Percentiles rank a stretch among this genome's conserved stretches.
phyloP scores from a whole-genome alignment of 2,113 vertebrate genomes.

The Pholis gunnellus region DNA sequence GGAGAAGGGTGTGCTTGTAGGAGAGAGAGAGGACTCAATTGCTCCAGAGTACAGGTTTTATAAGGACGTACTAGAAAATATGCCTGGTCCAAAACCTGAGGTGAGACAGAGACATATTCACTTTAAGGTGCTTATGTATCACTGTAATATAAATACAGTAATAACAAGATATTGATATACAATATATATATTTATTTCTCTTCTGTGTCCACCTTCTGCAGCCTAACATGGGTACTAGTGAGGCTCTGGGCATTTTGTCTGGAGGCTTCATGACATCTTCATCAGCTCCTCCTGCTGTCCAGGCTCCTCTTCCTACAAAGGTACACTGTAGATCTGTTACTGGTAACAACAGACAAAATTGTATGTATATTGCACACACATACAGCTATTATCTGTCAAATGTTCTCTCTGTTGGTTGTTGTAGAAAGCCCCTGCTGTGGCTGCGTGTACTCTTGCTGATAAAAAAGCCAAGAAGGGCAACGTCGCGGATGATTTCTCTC shows the following conservation, averaged over 20 bases:
- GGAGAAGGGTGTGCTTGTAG: slow-evolving; percentile 76
- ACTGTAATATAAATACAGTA: neutral
- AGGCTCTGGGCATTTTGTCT: slow-evolving; percentile 77
- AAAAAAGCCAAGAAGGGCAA: slow-evolving; percentile 65
- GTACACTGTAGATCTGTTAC: slow-evolving; percentile 11
- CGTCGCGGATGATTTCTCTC: slow-evolving; percentile 52
- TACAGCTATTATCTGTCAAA: neutral
- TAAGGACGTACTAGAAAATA: slow-evolving; percentile 59
- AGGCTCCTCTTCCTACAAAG: slow-evolving; percentile 49
- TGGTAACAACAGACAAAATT: neutral
- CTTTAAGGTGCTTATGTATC: neutral
- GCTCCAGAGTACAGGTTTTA: slow-evolving; percentile 77
- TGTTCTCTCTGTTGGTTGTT: neutral
- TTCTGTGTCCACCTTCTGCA: slow-evolving; percentile 25
- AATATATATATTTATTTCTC: neutral
- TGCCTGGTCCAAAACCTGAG: slow-evolving; percentile 72
- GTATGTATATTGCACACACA: neutral
- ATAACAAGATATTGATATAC: neutral
- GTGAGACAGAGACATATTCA: slow-evolving; percentile 45
- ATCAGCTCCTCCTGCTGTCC: slow-evolving; percentile 67
- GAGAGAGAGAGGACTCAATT: slow-evolving; percentile 78
- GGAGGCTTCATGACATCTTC: slow-evolving; percentile 66
- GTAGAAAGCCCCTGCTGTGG: slow-evolving; percentile 23
- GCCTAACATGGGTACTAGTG: slow-evolving; percentile 72
- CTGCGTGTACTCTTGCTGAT: slow-evolving; percentile 65